phyloP scores from a whole-genome alignment of 2,797 vertebrate genomes.

The Discoglossus pictus region DNA sequence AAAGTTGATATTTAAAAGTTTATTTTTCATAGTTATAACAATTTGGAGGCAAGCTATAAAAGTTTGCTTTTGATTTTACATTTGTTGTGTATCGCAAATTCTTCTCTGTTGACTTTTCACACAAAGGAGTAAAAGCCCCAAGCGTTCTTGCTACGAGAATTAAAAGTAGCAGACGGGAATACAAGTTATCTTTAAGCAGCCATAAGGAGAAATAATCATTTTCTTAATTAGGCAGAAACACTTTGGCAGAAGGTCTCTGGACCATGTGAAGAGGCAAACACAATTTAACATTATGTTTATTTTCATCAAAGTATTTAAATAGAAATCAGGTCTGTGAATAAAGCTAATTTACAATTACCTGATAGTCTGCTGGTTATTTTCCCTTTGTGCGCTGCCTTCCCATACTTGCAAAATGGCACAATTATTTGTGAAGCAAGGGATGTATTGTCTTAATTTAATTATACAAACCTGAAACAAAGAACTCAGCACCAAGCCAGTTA shows the following conservation, averaged over 20 bases:
- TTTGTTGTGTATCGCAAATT: slow-evolving; percentile 41
- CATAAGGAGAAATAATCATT: slow-evolving; percentile 51
- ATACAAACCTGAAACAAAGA: slow-evolving; percentile 24
- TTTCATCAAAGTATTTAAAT: slow-evolving; percentile 51
- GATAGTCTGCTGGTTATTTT: slow-evolving; percentile 38
- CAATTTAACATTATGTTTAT: slow-evolving; percentile 52
- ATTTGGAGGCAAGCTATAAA: not conserved
- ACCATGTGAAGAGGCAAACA: slow-evolving; percentile 51
- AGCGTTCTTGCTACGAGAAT: slow-evolving; percentile 37
- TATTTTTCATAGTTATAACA: too few relatives aligned
- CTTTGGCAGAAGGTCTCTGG: slow-evolving; percentile 44
- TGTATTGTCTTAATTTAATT: slow-evolving; percentile 46
- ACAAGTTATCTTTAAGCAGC: slow-evolving; percentile 44
- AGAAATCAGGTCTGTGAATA: slow-evolving; percentile 43
- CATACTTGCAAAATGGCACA: slow-evolving; percentile 17
- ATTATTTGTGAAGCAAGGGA: slow-evolving; percentile 18
- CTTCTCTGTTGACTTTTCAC: slow-evolving; percentile 47
- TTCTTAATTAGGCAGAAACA: slow-evolving; percentile 50
- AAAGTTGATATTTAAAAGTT: too few relatives aligned
- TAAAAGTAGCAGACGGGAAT: slow-evolving; percentile 38
- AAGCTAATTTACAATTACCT: slow-evolving; percentile 49
- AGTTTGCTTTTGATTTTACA: slow-evolving; percentile 30
- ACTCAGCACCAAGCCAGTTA: not conserved
- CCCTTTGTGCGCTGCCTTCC: slow-evolving; percentile 12
- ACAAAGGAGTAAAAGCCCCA: slow-evolving; percentile 27